Evolutionary conservation across 2,888 invertebrate genomes (phyloP).

Genomic region (Agrilus mali): DNA sequence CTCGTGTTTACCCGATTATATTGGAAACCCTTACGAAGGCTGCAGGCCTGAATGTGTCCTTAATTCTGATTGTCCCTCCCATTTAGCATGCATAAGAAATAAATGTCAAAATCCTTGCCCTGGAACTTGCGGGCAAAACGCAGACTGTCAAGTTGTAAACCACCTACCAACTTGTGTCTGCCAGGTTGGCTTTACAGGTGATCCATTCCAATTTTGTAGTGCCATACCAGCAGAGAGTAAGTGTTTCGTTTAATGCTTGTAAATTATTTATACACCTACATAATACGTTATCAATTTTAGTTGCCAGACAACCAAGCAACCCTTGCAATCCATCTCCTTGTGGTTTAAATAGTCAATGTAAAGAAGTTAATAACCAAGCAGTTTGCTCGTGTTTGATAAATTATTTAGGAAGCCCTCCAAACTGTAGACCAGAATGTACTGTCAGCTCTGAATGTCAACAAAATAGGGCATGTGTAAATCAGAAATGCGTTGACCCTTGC

Average conservation of each 20-base stretch:
- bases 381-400: constrained; percentile 65
- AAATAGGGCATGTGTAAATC: constrained; percentile 67
- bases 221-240: constrained; percentile 21
- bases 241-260: background rate
- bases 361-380: constrained; percentile 54
- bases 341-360: constrained; percentile 69
- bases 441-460: constrained; percentile 71
- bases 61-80: constrained; percentile 53
- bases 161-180: constrained; percentile 54
- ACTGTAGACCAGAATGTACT: constrained; percentile 73
- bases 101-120: constrained; percentile 53
- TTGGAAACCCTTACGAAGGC: constrained; percentile 51
- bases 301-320: constrained; percentile 31
- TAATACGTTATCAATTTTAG: background rate
- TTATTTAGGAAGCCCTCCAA: constrained; percentile 66
- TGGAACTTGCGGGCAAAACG: constrained; percentile 50
- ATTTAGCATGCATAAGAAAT: constrained; percentile 51
- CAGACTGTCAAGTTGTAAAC: constrained; percentile 50
- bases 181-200: constrained; percentile 46
- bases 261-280: background rate
- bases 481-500: constrained; percentile 72
- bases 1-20: constrained; percentile 43
- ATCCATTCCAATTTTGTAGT: constrained; percentile 43
- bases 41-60: constrained; percentile 51
- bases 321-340: constrained; percentile 71